phyloP scores from a whole-genome alignment of 2,797 vertebrate genomes.

The Morelia viridis region DNA sequence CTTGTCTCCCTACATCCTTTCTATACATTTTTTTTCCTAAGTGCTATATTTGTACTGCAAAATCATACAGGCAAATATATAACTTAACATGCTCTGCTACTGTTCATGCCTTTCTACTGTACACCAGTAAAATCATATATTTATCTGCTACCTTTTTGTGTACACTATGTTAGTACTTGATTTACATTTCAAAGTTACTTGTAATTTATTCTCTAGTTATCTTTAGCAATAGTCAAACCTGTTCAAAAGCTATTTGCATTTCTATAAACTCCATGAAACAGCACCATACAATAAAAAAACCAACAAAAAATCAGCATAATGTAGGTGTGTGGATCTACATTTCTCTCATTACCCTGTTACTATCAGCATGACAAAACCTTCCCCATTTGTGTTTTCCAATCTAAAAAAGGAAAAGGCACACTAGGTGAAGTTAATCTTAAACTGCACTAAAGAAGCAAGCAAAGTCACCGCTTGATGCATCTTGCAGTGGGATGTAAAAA shows the following conservation, averaged over 20 bases:
- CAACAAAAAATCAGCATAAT: background rate
- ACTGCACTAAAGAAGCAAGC: background rate
- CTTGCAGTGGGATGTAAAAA: background rate
- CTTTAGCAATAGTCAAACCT: conserved; percentile 9
- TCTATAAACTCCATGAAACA: conserved; percentile 18
- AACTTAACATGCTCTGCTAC: background rate
- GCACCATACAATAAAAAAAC: background rate
- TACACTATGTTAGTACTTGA: background rate
- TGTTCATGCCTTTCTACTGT: background rate
- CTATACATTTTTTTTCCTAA: background rate
- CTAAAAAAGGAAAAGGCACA: background rate
- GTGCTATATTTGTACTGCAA: background rate
- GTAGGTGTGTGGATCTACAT: background rate
- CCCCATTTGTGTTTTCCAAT: background rate
- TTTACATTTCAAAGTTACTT: conserved; percentile 3
- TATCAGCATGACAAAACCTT: background rate
- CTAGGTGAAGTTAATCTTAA: background rate
- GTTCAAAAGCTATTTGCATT: conserved; percentile 14
- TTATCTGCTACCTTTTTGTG: background rate
- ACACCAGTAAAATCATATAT: background rate
- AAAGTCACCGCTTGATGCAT: background rate
- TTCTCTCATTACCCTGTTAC: background rate
- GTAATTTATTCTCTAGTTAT: conserved; percentile 1
- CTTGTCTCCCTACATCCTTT: background rate
- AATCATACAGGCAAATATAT: background rate